These are phyloP conservation scores for Scaptomyza graminum DNA, from an alignment of 1,140 invertebrate genomes.

Conservation along the genomic window DNA sequence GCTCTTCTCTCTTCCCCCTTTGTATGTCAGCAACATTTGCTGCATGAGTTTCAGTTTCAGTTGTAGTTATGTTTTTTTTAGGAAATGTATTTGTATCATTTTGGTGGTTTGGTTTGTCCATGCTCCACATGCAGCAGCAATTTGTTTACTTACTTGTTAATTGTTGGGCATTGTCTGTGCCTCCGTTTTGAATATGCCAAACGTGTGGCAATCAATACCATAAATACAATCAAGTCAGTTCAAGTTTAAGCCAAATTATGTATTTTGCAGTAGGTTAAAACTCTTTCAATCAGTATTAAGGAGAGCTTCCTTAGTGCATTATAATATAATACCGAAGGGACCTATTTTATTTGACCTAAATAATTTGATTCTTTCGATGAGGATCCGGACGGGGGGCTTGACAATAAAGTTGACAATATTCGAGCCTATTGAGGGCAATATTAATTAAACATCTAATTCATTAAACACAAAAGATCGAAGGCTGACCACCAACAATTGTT, in stretches of 20 bases:
- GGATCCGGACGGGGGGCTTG: slow-evolving; percentile 19
- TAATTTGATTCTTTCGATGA: neutral
- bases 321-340: too few species aligned
- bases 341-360: too few species aligned
- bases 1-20: slow-evolving; percentile 21
- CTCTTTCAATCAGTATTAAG: too few species aligned
- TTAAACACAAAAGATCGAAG: slow-evolving; percentile 50
- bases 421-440: slow-evolving; percentile 23
- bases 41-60: slow-evolving; percentile 65
- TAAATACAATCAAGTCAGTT: slow-evolving; percentile 16
- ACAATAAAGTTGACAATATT: slow-evolving; percentile 21
- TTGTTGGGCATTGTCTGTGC: slow-evolving; percentile 41
- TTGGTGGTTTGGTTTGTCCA: slow-evolving; percentile 35
- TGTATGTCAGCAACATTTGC: slow-evolving; percentile 71
- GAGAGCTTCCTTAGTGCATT: too few species aligned
- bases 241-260: slow-evolving; percentile 17
- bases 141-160: slow-evolving; percentile 39
- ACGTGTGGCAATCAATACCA: slow-evolving; percentile 3
- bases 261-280: slow-evolving; percentile 1
- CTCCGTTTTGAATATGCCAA: slow-evolving; percentile 23
- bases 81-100: slow-evolving; percentile 41
- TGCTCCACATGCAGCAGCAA: slow-evolving; percentile 36
- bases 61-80: slow-evolving; percentile 22
- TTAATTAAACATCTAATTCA: slow-evolving; percentile 45
- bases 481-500: slow-evolving; percentile 39